A percentile compares a stretch with the other conserved stretches of the same genome.
phyloP scores from a whole-genome alignment of 2,113 vertebrate genomes.

The Oxyura jamaicensis region DNA sequence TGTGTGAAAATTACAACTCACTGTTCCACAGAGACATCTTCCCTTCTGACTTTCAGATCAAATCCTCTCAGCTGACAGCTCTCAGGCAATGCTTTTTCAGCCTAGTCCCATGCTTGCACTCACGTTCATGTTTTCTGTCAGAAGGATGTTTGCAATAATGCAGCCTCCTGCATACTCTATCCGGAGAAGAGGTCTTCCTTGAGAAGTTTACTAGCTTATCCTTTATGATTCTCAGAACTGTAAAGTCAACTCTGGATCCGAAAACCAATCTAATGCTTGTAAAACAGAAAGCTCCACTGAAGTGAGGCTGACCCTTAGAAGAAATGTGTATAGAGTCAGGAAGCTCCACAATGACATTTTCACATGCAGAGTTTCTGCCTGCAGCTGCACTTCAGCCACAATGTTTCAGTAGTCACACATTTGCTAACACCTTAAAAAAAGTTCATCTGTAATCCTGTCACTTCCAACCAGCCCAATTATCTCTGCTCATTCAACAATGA shows the following conservation, averaged over 20 bases:
- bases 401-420: background rate
- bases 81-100: background rate
- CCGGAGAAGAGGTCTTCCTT: background rate
- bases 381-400: background rate
- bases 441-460: slow-evolving; percentile 9
- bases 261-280: background rate
- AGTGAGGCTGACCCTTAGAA: background rate
- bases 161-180: background rate
- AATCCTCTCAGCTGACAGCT: background rate
- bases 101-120: background rate
- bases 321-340: background rate
- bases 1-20: background rate
- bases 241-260: background rate
- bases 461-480: slow-evolving; percentile 10
- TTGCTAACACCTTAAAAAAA: background rate
- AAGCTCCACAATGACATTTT: background rate
- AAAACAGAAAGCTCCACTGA: background rate
- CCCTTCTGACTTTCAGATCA: background rate
- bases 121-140: background rate
- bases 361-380: background rate
- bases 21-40: background rate
- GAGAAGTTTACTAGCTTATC: background rate
- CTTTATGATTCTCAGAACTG: background rate
- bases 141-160: background rate
- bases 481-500: slow-evolving; percentile 24